These are phyloP conservation scores for Diabrotica balteata DNA, from an alignment of 2,888 invertebrate genomes.

Conservation along the genomic window DNA sequence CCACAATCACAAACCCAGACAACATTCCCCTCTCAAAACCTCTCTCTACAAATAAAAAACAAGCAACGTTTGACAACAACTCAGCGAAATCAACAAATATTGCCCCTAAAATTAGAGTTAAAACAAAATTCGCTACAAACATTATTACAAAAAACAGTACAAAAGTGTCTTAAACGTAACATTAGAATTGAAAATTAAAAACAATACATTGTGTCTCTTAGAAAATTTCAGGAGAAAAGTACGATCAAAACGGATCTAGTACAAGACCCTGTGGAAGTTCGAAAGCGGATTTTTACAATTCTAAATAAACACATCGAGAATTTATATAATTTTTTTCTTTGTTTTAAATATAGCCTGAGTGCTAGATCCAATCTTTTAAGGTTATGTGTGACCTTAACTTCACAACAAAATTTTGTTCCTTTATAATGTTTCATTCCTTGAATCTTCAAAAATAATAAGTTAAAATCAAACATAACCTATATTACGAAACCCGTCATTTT, in stretches of 20 bases:
- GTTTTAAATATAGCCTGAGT: slow-evolving; percentile 7
- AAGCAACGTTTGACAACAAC: slow-evolving; percentile 22
- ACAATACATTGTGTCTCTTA: slow-evolving; percentile 6
- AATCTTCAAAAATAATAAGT: neutral
- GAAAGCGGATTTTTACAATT: slow-evolving; percentile 6
- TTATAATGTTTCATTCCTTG: neutral
- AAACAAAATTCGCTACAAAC: slow-evolving; percentile 23
- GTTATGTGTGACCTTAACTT: too few species aligned
- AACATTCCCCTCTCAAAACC: neutral
- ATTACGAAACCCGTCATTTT: neutral
- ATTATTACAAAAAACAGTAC: slow-evolving; percentile 23
- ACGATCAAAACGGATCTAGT: slow-evolving; percentile 12
- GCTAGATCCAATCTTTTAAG: slow-evolving; percentile 9
- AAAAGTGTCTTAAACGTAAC: slow-evolving; percentile 24
- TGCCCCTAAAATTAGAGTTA: slow-evolving; percentile 17
- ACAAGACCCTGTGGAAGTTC: slow-evolving; percentile 11
- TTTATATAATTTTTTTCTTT: slow-evolving; percentile 4
- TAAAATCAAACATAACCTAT: too few species aligned
- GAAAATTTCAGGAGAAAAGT: slow-evolving; percentile 8
- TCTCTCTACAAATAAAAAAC: slow-evolving; percentile 16
- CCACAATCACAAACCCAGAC: too few species aligned
- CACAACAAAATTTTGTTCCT: neutral
- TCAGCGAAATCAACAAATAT: slow-evolving; percentile 26
- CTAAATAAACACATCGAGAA: slow-evolving; percentile 14
- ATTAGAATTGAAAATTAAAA: slow-evolving; percentile 16